Conservation (phyloP, 2,113 vertebrate genomes). For the Xenopus borealis region DNA sequence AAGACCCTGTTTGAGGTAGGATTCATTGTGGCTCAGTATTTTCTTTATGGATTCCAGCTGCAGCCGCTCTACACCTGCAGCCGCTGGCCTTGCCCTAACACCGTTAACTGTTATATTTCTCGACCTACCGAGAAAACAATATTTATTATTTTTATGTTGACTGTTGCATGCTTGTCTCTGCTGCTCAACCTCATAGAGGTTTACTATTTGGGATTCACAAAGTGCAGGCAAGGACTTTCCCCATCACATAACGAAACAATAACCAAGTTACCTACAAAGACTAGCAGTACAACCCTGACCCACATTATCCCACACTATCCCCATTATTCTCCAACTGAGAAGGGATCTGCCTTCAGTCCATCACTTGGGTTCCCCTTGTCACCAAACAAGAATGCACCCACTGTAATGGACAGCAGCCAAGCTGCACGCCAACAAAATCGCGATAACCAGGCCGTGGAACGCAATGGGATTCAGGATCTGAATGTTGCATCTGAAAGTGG, state of each 20-base stretch:
- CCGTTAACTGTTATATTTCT: slow-evolving; percentile 84
- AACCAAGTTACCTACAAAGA: not conserved
- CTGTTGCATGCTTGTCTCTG: slow-evolving; percentile 76
- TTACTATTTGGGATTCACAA: slow-evolving; percentile 79
- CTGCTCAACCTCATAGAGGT: slow-evolving; percentile 84
- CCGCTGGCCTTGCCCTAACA: slow-evolving; percentile 80
- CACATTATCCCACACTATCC: slow-evolving; percentile 66
- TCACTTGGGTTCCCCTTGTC: slow-evolving; percentile 62
- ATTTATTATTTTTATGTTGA: slow-evolving; percentile 85
- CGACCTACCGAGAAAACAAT: slow-evolving; percentile 84
- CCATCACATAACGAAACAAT: slow-evolving; percentile 9
- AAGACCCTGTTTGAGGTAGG: slow-evolving; percentile 83
- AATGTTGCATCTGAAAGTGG: not conserved
- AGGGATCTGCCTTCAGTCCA: slow-evolving; percentile 50
- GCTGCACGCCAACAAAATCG: slow-evolving; percentile 72
- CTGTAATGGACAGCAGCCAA: slow-evolving; percentile 63
- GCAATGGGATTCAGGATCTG: slow-evolving; percentile 46
- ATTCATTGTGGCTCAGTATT: slow-evolving; percentile 81
- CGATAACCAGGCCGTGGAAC: slow-evolving; percentile 66
- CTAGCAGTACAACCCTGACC: slow-evolving; percentile 43
- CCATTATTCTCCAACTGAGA: slow-evolving; percentile 57
- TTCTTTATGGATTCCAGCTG: slow-evolving; percentile 79
- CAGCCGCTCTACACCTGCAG: slow-evolving; percentile 81
- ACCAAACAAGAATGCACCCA: slow-evolving; percentile 47
- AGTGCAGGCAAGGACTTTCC: slow-evolving; percentile 64